These are phyloP conservation scores for Eugnorisma glareosa DNA, from an alignment of 2,888 invertebrate species.

Conservation along the genomic window DNA sequence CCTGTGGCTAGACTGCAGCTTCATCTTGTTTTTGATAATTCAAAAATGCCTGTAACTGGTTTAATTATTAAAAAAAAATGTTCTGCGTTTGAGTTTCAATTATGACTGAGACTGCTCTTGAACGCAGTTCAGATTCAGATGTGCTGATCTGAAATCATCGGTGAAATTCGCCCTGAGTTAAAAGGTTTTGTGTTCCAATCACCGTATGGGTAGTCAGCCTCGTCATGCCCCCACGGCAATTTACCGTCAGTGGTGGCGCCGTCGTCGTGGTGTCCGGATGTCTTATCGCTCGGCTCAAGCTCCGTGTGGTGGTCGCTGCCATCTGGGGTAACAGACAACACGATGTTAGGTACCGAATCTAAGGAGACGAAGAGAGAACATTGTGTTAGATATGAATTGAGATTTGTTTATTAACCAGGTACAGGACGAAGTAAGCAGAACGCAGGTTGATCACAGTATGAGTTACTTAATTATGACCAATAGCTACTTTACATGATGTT, in stretches of 20 bases:
- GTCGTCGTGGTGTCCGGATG: slow-evolving; percentile 61
- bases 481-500: background rate
- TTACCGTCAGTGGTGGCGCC: slow-evolving; percentile 83
- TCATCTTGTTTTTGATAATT: background rate
- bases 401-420: background rate
- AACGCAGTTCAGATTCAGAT: background rate
- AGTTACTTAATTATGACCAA: background rate
- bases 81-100: background rate
- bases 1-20: background rate
- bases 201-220: slow-evolving; percentile 86
- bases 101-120: background rate
- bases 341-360: slow-evolving; percentile 47
- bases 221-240: slow-evolving; percentile 82
- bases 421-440: background rate
- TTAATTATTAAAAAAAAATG: background rate
- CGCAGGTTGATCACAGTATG: background rate
- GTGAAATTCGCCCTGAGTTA: too few species aligned
- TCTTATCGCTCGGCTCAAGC: slow-evolving; percentile 62
- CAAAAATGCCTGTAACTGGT: background rate
- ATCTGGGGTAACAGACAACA: slow-evolving; percentile 65
- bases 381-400: slow-evolving; percentile 1
- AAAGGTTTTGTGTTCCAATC: slow-evolving; percentile 76
- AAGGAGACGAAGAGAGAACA: slow-evolving; percentile 25
- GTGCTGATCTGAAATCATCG: background rate
- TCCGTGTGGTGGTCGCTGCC: slow-evolving; percentile 64